Evolutionary conservation across 2,797 vertebrate genomes (phyloP).

Genomic region (Xiphorhynchus erythropygius): DNA sequence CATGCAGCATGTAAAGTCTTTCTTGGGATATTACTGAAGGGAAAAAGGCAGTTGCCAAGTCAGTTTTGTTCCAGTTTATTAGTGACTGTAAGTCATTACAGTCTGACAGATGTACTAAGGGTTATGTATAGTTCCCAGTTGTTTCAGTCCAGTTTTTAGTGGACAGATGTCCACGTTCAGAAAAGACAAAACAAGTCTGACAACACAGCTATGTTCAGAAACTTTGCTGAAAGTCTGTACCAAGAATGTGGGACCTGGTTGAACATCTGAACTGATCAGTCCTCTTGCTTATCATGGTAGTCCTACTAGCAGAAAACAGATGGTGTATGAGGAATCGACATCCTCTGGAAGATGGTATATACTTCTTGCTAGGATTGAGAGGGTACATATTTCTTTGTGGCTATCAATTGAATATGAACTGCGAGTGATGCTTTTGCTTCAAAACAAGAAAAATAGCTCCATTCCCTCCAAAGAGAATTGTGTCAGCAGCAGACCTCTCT

Average conservation of each 20-base stretch:
- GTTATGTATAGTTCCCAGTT: background rate
- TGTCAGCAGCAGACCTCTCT: background rate
- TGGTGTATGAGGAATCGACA: background rate
- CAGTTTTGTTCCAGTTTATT: conserved; percentile 29
- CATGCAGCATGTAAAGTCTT: background rate
- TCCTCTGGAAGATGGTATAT: background rate
- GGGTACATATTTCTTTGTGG: background rate
- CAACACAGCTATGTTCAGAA: background rate
- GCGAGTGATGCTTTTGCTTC: background rate
- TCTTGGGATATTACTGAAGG: background rate
- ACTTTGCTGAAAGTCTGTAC: background rate
- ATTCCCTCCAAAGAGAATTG: background rate
- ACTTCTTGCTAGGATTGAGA: background rate
- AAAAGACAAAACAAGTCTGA: background rate
- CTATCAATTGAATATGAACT: background rate
- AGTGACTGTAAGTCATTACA: background rate
- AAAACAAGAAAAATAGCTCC: conserved; percentile 17
- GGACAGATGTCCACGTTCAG: background rate
- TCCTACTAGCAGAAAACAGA: background rate
- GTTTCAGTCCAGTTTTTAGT: background rate
- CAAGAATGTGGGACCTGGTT: background rate
- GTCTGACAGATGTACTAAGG: background rate
- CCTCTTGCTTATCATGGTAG: background rate
- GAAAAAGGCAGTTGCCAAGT: background rate
- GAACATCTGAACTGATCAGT: background rate